phyloP scores from a whole-genome alignment of 2,113 vertebrate species.

The Aphelocoma coerulescens region DNA sequence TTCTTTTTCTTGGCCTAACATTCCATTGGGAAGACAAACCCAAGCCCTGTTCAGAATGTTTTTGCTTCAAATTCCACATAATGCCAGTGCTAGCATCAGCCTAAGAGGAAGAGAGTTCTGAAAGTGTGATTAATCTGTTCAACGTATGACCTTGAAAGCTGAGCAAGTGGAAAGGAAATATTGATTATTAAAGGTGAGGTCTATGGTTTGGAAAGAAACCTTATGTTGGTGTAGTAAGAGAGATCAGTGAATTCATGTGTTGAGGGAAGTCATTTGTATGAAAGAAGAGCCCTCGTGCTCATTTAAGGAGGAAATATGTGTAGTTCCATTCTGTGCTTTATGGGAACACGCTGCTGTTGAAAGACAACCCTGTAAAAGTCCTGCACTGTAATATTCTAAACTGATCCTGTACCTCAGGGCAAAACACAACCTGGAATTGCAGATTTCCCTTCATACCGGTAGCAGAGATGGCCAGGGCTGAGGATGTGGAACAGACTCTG shows the following conservation, averaged over 20 bases:
- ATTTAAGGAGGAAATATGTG: background rate
- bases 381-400: background rate
- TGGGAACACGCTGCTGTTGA: background rate
- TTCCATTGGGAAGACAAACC: background rate
- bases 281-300: conserved; percentile 30
- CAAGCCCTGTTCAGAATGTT: background rate
- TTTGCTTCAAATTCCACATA: conserved; percentile 34
- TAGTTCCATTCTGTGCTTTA: background rate
- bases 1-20: conserved; percentile 57
- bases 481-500: background rate
- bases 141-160: conserved; percentile 33
- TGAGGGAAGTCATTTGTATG: background rate
- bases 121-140: conserved; percentile 41
- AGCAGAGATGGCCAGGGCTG: background rate
- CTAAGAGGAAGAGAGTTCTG: conserved; percentile 5
- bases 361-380: conserved; percentile 24
- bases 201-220: conserved; percentile 30
- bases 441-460: background rate
- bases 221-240: background rate
- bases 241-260: background rate
- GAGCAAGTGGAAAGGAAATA: conserved; percentile 45
- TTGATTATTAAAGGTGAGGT: conserved; percentile 47
- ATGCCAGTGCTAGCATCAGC: background rate
- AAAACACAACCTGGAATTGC: background rate
- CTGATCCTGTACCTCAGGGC: background rate